Evolutionary conservation across 2,797 vertebrate genomes (phyloP).

Genomic region (Sciurus carolinensis): DNA sequence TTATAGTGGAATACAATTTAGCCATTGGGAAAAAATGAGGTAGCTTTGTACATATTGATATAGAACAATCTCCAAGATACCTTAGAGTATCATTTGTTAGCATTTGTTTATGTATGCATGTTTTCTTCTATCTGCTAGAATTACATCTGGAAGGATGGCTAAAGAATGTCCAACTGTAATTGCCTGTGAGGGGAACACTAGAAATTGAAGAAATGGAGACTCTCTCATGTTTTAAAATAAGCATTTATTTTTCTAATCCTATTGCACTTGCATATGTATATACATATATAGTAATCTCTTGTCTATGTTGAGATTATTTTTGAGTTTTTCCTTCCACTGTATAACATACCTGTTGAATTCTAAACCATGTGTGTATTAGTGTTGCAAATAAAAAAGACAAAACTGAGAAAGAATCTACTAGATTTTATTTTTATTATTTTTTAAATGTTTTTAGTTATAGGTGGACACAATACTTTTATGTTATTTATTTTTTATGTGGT

Average conservation of each 20-base stretch:
- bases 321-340: slow-evolving; percentile 41
- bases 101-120: neutral
- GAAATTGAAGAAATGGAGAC: neutral
- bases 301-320: slow-evolving; percentile 36
- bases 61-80: neutral
- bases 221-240: neutral
- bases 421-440: slow-evolving; percentile 22
- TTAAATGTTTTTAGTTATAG: no score
- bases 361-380: neutral
- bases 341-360: neutral
- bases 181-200: neutral
- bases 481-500: no score
- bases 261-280: neutral
- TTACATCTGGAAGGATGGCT: slow-evolving; percentile 1
- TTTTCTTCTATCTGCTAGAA: slow-evolving; percentile 36
- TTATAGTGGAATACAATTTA: neutral
- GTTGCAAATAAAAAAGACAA: slow-evolving; percentile 14
- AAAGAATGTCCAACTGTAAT: neutral
- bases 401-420: slow-evolving; percentile 1
- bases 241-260: slow-evolving; percentile 59
- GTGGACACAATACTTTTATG: no score
- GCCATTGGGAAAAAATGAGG: neutral
- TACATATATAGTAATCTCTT: neutral
- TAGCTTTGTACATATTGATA: neutral
- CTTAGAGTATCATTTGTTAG: neutral